phyloP scores from a whole-genome alignment of 2,113 vertebrate species.

The Hippocampus comes region DNA sequence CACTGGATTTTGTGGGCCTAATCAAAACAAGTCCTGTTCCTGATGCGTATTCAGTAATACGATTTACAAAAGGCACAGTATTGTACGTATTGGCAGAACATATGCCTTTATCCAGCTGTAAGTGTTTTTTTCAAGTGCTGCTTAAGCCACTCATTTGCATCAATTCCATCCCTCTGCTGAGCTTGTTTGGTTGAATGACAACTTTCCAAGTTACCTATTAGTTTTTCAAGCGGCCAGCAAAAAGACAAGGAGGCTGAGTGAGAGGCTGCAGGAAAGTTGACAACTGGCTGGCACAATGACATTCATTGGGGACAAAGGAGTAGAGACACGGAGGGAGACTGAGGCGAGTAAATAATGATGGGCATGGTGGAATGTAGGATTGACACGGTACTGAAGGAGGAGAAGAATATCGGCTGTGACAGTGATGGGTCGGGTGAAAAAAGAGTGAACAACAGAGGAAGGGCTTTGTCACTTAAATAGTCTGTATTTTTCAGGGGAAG shows the following conservation, averaged over 20 bases:
- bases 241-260: constrained; percentile 9
- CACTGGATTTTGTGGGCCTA: too few relatives aligned
- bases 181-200: constrained; percentile 10
- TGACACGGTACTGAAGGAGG: constrained; percentile 29
- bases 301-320: constrained; percentile 40
- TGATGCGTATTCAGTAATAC: not conserved
- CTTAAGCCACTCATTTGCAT: not conserved
- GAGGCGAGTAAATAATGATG: constrained; percentile 44
- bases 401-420: constrained; percentile 35
- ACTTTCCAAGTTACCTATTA: constrained; percentile 44
- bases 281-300: constrained; percentile 54
- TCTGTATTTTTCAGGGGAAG: constrained; percentile 46
- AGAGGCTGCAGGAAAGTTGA: constrained; percentile 31
- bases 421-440: constrained; percentile 24
- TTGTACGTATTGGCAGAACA: not conserved
- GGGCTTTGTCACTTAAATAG: constrained; percentile 40
- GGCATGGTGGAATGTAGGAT: constrained; percentile 40
- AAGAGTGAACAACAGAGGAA: constrained; percentile 12
- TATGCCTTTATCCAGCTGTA: not conserved
- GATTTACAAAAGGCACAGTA: not conserved
- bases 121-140: not conserved
- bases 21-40: too few relatives aligned
- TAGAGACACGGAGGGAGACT: constrained; percentile 15
- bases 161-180: not conserved
- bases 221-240: constrained; percentile 34